Percentiles rank a stretch among this genome's conserved stretches.
These are phyloP conservation scores for Lasioglossum zephyrum DNA, from an alignment of 2,888 invertebrate species.

Conservation along the genomic window DNA sequence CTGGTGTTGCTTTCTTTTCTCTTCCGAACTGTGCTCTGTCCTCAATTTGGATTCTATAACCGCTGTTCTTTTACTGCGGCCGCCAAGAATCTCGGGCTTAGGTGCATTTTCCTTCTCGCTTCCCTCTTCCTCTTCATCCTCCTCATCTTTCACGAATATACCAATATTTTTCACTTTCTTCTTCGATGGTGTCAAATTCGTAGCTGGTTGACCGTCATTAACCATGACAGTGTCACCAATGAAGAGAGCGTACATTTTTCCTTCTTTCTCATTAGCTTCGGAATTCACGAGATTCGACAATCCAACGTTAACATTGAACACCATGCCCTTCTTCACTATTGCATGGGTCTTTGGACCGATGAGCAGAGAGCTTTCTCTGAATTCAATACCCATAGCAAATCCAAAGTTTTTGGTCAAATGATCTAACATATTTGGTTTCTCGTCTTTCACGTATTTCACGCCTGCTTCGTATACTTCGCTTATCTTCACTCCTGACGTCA, in stretches of 20 bases:
- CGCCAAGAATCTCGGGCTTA: conserved; percentile 89
- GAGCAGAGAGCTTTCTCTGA: conserved; percentile 96
- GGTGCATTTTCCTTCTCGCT: conserved; percentile 87
- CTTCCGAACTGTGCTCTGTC: conserved; percentile 97
- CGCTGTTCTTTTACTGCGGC: conserved; percentile 93
- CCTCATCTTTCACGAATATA: conserved; percentile 96
- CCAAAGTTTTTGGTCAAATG: conserved; percentile 98
- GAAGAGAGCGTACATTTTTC: conserved; percentile 96
- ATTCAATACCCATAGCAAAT: conserved; percentile 99
- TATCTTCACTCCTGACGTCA: conserved; percentile 93
- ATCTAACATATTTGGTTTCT: conserved; percentile 93
- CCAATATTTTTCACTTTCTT: conserved; percentile 98
- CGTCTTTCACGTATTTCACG: conserved; percentile 92
- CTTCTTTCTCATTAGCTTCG: conserved; percentile 93
- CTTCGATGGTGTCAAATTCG: conserved; percentile 95
- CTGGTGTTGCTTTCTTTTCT: conserved; percentile 98
- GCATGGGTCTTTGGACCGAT: conserved; percentile 95
- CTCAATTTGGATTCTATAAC: conserved; percentile 97
- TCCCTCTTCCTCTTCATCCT: conserved; percentile 91
- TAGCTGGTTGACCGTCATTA: conserved; percentile 93
- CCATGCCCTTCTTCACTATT: conserved; percentile 95
- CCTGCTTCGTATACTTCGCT: conserved; percentile 95
- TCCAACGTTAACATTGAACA: conserved; percentile 98
- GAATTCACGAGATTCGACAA: conserved; percentile 93
- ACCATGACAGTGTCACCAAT: conserved; percentile 99